phyloP scores from a whole-genome alignment of 2,888 invertebrate genomes.

The Lepas anatifera region DNA sequence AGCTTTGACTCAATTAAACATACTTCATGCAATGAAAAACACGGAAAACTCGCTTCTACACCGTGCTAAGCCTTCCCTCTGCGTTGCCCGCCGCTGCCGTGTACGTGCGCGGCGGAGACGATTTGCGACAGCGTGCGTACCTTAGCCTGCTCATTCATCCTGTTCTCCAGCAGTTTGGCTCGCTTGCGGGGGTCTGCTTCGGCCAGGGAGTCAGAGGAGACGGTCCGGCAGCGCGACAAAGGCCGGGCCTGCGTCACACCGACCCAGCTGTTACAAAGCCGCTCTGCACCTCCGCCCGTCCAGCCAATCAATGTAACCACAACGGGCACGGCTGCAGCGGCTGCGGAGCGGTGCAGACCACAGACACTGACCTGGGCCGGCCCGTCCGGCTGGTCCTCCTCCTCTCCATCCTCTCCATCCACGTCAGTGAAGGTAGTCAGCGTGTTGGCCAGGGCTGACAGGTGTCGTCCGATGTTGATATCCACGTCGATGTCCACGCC shows the following conservation, averaged over 20 bases:
- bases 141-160: constrained; percentile 94
- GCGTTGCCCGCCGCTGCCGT: too few relatives aligned
- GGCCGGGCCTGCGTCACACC: neutral
- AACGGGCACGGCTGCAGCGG: too few relatives aligned
- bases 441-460: constrained; percentile 87
- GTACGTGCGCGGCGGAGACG: too few relatives aligned
- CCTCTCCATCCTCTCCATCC: constrained; percentile 18
- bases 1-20: too few relatives aligned
- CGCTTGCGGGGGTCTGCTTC: constrained; percentile 41
- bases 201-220: constrained; percentile 27
- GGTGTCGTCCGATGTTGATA: constrained; percentile 88
- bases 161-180: constrained; percentile 86
- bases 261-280: neutral
- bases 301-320: too few relatives aligned
- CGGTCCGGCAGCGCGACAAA: neutral
- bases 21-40: too few relatives aligned
- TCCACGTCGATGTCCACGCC: constrained; percentile 95
- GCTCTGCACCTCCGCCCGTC: too few relatives aligned
- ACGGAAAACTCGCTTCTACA: too few relatives aligned
- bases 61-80: too few relatives aligned
- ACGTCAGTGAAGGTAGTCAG: constrained; percentile 52
- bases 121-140: too few relatives aligned
- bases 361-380: neutral
- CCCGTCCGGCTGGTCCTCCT: constrained; percentile 11
- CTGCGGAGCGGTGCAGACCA: too few relatives aligned